Percentiles rank a stretch among this genome's conserved stretches.
Conservation (phyloP, 2,888 invertebrate species). For the Entomobrya multifasciata region DNA sequence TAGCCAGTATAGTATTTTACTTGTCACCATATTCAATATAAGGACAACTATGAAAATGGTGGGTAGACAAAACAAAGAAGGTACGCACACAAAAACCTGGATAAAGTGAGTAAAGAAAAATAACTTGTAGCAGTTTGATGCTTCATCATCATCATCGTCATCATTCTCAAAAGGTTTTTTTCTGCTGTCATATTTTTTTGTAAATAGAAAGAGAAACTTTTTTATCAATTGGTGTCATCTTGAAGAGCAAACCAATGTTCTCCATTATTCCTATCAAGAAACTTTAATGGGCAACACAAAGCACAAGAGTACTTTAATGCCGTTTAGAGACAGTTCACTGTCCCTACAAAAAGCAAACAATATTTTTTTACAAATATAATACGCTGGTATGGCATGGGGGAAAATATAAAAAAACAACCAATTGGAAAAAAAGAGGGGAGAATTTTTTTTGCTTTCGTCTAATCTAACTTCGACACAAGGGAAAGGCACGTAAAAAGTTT, state of each 20-base stretch:
- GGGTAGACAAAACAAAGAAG: conserved; percentile 5
- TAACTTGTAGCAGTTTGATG: conserved; percentile 47
- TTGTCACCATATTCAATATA: no score
- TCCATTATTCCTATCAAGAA: conserved; percentile 63
- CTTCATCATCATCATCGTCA: conserved; percentile 26
- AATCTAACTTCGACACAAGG: conserved; percentile 2
- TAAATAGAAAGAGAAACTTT: conserved; percentile 53
- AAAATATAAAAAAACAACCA: no score
- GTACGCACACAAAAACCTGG: neutral
- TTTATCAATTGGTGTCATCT: conserved; percentile 70
- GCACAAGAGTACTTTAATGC: conserved; percentile 53
- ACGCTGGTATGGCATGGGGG: neutral
- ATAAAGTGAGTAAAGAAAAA: conserved; percentile 12
- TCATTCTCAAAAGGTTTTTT: conserved; percentile 29
- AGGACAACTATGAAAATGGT: conserved; percentile 22
- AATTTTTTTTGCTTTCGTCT: neutral
- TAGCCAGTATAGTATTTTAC: no score
- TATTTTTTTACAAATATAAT: neutral
- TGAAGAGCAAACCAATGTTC: conserved; percentile 70
- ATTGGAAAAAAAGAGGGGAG: neutral
- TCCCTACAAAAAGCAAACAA: conserved; percentile 20
- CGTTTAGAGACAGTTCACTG: conserved; percentile 29
- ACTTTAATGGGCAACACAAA: conserved; percentile 51
- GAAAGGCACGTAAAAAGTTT: conserved; percentile 44
- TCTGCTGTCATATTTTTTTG: conserved; percentile 51